Base-by-base conservation (phyloP, 2,797 vertebrate genomes). In the Taenioides sp. region DNA sequence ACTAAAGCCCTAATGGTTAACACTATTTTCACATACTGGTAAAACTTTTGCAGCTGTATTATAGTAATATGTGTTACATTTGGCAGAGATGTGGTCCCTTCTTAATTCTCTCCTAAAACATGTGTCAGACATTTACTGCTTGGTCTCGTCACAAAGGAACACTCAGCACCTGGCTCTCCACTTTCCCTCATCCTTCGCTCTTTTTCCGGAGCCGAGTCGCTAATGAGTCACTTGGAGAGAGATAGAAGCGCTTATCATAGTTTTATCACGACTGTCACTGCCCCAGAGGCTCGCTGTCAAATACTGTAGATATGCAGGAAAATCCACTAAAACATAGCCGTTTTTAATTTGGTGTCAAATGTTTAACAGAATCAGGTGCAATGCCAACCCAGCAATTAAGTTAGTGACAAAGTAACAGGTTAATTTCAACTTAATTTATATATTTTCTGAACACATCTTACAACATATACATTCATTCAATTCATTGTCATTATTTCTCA, bases 61-160 rank as follows among this genome's bases (percentile, higher is more conserved):
- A 43, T 43, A n/a, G 34, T 40, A 7, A 5, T 43, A 23, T 43
- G 86, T 78, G 78, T 28, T 80, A 72, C 77, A 75, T 78, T 88
- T 89, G 86, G 85, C 89, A 81, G 73, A 59, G 62, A 79, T 87
- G 91, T 80, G 84, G 83, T 75, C 72, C 27, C 80, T 86, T 91
- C 90, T 90, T 91, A 84, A 89, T 91, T 92, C 87, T 87, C 86
- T 87, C 85, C 76, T 84, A 76, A 77, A 92, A 89, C 89, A 92
- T 84, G 86, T 91, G 92, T 84, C 87, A 88, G 80, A 91, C 92
- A 92, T 93, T 86, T 92, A 91, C 87, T 84, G 89, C 91, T 92
- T 92, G 82, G 88, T 79, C 74, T 84, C 61, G 88, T 87, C 88
- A 87, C 85, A 87, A 86, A 90, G 83, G 75, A 86, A 80, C 83